phyloP scores from a whole-genome alignment of 1,140 invertebrate genomes.

The Sweltsa coloradensis region DNA sequence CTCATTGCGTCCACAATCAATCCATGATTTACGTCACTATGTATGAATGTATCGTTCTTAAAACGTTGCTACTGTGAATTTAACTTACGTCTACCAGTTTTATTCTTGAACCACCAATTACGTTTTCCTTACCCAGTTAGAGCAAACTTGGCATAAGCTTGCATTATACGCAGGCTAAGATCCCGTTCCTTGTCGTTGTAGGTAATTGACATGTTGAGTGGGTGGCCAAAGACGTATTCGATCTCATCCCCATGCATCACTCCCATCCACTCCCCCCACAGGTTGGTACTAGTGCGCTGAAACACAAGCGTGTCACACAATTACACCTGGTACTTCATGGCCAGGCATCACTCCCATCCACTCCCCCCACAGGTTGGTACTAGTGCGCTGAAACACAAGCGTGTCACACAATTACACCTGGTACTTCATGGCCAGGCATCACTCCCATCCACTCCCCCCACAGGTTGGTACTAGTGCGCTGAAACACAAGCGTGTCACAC shows the following conservation, averaged over 20 bases:
- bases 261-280: slow-evolving; percentile 97
- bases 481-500: too few species aligned
- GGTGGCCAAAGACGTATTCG: slow-evolving; percentile 90
- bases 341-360: slow-evolving; percentile 98
- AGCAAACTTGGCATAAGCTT: slow-evolving; percentile 75
- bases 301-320: too few species aligned
- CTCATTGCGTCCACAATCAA: too few species aligned
- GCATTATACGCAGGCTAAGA: slow-evolving; percentile 73
- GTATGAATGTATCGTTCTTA: too few species aligned
- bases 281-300: slow-evolving; percentile 73
- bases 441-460: slow-evolving; percentile 98
- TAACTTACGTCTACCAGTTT: neutral
- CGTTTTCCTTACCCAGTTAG: slow-evolving; percentile 59
- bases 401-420: too few species aligned
- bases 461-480: slow-evolving; percentile 75
- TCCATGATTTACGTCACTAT: too few species aligned
- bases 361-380: slow-evolving; percentile 80
- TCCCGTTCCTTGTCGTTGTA: slow-evolving; percentile 73
- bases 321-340: slow-evolving; percentile 92
- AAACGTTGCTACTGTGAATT: too few species aligned
- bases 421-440: slow-evolving; percentile 92
- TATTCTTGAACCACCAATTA: neutral
- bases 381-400: slow-evolving; percentile 67
- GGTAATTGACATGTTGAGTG: slow-evolving; percentile 61
- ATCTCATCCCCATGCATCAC: slow-evolving; percentile 95